A percentile compares a stretch with the other conserved stretches of the same genome.
Evolutionary conservation across 2,888 invertebrate genomes (phyloP).

Genomic region (Apamea sordens): DNA sequence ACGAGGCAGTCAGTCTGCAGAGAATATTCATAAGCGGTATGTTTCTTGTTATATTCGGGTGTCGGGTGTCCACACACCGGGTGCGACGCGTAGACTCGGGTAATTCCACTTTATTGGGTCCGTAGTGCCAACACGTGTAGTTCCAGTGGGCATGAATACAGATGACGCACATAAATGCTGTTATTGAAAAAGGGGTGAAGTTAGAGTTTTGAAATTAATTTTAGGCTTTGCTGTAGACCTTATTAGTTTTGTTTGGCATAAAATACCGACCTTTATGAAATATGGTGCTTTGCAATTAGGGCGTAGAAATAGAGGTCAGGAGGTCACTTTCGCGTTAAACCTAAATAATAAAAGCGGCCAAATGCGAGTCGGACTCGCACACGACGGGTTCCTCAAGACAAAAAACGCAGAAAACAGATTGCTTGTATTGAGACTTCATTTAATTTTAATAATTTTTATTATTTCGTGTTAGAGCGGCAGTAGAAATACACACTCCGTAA

Average conservation of each 20-base stretch:
- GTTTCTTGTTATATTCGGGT: conserved; percentile 62
- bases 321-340: neutral
- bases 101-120: conserved; percentile 79
- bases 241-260: conserved; percentile 36
- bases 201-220: conserved; percentile 41
- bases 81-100: conserved; percentile 70
- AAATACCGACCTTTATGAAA: neutral
- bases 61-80: conserved; percentile 61
- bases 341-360: conserved; percentile 2
- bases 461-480: too few relatives aligned
- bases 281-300: neutral
- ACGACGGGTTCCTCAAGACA: neutral
- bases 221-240: neutral
- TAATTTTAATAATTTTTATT: too few relatives aligned
- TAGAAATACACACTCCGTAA: too few relatives aligned
- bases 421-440: too few relatives aligned
- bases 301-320: neutral
- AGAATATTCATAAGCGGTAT: conserved; percentile 71
- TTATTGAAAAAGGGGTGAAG: conserved; percentile 67
- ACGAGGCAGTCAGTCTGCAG: neutral
- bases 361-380: too few relatives aligned
- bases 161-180: conserved; percentile 67
- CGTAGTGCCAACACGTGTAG: conserved; percentile 77
- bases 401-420: neutral
- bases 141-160: conserved; percentile 76